Base-by-base conservation (phyloP, 1,140 invertebrate genomes). In the Drosophila serrata region DNA sequence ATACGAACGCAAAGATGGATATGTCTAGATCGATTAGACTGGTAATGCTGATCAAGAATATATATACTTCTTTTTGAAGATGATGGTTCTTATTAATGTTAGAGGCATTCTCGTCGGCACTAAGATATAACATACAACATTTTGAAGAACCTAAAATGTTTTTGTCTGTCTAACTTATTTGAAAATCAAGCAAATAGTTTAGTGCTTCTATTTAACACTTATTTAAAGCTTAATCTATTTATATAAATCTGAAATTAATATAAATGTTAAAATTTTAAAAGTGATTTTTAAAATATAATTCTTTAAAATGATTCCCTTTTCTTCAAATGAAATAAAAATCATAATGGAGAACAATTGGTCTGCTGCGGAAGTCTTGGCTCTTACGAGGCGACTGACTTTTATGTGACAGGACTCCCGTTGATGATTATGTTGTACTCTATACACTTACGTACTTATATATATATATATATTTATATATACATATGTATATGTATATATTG, bases 371-470 rank as follows among this genome's bases (percentile, higher is more conserved):
- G 13, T 17, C 31, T 43, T n/a, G 42, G 6, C 48, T 45, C 42
- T 29, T 35, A 46, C 31, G 24, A 59, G 59, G 59, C 63, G 53
- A 55, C 43, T 46, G 42, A 65, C 74, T 75, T 37, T 64, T 60
- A 56, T 80, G 73, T 61, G 64, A 70, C 78, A 65, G 63, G 57
- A 68, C 40, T 60, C 29, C 43, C 62, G 46, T 40, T 73, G 53
- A 24, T 62, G 64, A 81, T 81, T 81, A 81, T 81, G 57, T 76
- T 81, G 72, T 45, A 61, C 53, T 46, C n/a, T 9, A 35, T 22
- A 73, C 45, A 57, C 29, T 49, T 31, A 68, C 4, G 58, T 33
- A n/a, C 19, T 4, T 22, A 43, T 19, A 5, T 65, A 31, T 24
- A 7, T 67, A 37, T 59, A 24, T 3, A 24, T 24, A 24, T 24